These are phyloP conservation scores for Tapirus terrestris DNA, from an alignment of 2,113 vertebrate species.

Conservation along the genomic window DNA sequence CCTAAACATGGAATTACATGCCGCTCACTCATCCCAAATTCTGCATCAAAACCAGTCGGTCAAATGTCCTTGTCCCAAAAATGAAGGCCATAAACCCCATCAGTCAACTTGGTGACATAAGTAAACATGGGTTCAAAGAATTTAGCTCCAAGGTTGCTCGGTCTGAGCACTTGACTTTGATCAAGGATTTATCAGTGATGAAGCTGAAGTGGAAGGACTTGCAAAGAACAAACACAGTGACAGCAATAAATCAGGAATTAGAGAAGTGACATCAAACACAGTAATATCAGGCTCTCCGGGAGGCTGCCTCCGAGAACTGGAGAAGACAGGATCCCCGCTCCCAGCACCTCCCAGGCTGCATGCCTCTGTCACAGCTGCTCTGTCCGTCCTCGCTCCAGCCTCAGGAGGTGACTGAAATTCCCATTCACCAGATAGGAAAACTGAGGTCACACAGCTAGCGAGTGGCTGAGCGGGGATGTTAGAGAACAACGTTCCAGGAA, in stretches of 20 bases:
- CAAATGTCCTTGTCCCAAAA: background rate
- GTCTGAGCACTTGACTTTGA: background rate
- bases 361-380: accelerated
- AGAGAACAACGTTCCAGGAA: background rate
- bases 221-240: background rate
- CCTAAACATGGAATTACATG: background rate
- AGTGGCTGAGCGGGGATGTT: background rate
- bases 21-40: background rate
- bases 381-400: accelerated
- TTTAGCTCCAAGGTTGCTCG: background rate
- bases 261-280: background rate
- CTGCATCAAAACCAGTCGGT: background rate
- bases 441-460: background rate
- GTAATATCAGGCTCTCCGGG: background rate
- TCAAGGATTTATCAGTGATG: background rate
- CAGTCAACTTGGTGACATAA: background rate
- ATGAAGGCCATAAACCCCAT: background rate
- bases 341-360: background rate
- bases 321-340: accelerated
- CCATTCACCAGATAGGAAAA: background rate
- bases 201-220: background rate
- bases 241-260: background rate
- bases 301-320: background rate
- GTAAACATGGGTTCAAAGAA: background rate
- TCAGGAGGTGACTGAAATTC: too few species aligned